Conservation (phyloP, 1,140 invertebrate species). For the Drosophila littoralis region DNA sequence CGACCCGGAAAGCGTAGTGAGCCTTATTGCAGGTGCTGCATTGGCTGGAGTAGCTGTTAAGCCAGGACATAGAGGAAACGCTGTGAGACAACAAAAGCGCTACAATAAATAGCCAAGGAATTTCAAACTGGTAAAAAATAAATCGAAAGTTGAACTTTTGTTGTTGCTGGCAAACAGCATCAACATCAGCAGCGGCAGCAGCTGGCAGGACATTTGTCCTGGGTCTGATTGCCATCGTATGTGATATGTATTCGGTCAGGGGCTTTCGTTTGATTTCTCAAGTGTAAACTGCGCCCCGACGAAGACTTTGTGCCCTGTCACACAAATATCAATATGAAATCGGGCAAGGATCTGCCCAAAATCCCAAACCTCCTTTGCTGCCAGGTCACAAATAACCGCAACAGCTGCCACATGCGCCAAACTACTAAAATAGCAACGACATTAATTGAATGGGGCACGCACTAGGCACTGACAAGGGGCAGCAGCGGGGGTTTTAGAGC, state of each 20-base stretch:
- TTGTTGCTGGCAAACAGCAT: slow-evolving; percentile 7
- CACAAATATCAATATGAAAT: slow-evolving; percentile 73
- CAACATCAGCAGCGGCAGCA: slow-evolving; percentile 23
- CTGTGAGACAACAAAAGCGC: slow-evolving; percentile 56
- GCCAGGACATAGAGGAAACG: slow-evolving; percentile 29
- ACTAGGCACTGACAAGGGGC: neutral
- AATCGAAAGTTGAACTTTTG: slow-evolving; percentile 73
- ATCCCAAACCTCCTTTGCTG: neutral
- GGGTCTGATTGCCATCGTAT: slow-evolving; percentile 43
- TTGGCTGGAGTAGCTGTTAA: slow-evolving; percentile 12
- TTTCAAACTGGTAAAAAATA: slow-evolving; percentile 68
- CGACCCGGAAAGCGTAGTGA: slow-evolving; percentile 28
- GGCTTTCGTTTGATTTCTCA: slow-evolving; percentile 77
- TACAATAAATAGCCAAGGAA: slow-evolving; percentile 59
- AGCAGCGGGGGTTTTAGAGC: neutral
- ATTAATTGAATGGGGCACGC: slow-evolving; percentile 67
- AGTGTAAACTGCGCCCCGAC: slow-evolving; percentile 64
- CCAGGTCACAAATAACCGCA: slow-evolving; percentile 25
- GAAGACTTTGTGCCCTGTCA: slow-evolving; percentile 52
- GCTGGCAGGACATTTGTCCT: slow-evolving; percentile 71
- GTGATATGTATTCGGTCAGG: slow-evolving; percentile 34
- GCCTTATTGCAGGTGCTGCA: slow-evolving; percentile 49
- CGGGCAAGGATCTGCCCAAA: slow-evolving; percentile 21
- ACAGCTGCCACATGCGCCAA: slow-evolving; percentile 43
- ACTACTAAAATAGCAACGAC: slow-evolving; percentile 35